These are phyloP conservation scores for Hartigia nigra DNA, from an alignment of 2,888 invertebrate genomes.

Conservation along the genomic window DNA sequence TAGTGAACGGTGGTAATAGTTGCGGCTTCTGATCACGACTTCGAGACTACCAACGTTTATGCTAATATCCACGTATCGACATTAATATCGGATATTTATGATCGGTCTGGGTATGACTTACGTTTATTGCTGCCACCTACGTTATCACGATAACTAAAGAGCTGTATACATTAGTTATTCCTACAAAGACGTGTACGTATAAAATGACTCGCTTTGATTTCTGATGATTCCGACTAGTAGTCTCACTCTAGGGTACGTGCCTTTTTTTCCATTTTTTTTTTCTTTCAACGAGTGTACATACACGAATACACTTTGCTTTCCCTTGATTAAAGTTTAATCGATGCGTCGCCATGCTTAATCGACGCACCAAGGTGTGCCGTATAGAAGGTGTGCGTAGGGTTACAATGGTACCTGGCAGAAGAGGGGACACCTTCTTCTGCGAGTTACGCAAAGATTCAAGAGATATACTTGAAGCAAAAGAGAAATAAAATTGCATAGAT, in stretches of 20 bases:
- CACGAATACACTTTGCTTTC: neutral
- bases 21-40: neutral
- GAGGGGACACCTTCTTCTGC: neutral
- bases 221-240: neutral
- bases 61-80: slow-evolving; percentile 62
- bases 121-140: slow-evolving; percentile 62
- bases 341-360: neutral
- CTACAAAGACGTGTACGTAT: neutral
- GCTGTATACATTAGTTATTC: neutral
- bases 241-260: neutral
- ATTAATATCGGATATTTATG: slow-evolving; percentile 65
- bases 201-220: neutral
- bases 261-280: neutral
- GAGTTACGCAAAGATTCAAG: neutral
- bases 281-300: neutral
- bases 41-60: slow-evolving; percentile 49
- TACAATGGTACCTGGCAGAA: neutral
- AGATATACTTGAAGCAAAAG: neutral
- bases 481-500: neutral
- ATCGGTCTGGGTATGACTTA: slow-evolving; percentile 61
- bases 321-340: neutral
- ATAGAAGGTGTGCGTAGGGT: neutral
- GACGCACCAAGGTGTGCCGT: neutral
- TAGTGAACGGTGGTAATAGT: neutral
- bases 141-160: slow-evolving; percentile 50